Evolutionary conservation across 2,888 invertebrate species (phyloP), one percentile per base, ranked within the genome.

Genomic region (Spilosoma lubricipeda): DNA sequence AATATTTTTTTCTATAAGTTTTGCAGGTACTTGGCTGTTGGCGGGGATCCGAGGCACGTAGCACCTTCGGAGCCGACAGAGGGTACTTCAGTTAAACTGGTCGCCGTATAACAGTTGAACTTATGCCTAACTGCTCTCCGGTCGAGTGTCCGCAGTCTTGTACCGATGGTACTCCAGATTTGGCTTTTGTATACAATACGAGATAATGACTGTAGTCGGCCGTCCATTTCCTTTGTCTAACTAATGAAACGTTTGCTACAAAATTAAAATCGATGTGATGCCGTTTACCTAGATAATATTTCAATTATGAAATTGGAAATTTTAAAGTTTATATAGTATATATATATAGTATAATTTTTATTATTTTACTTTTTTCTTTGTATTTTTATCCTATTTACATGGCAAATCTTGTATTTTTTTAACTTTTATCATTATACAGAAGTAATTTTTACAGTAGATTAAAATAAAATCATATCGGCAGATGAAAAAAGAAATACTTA

Each of bases 21-120:
- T 80, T 70, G 73, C 77, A 66, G 73, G 82, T 82, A 74, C 79
- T 81, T 74, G 70, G 80, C 84, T 90, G 89, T 92, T 93, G 93
- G 93, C 92, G 82, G 82, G 82, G 84, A 89, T 92, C 93, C 93
- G 91, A 93, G 90, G 89, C 93, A 93, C 93, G 93, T 92, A 90
- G 87, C 87, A 87, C 88, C 90, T 89, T 86, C 82, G 77, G 74
- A 80, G 76, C 81, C 80, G 86, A 86, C 85, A 69, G 86, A 89
- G 90, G 81, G 87, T 85, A 82, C 91, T 91, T 82, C 85, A 89
- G 87, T 88, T 89, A 89, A 90, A 90, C 90, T 87, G 88, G 83
- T 85, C 81, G 78, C 77, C 74, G 80, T 84, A 89, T 91, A 93
- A 90, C 88, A 86, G 87, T 82, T 84, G 86, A 91, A 93, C 91